These are phyloP conservation scores for Scrobipalpa atriplicella DNA, from an alignment of 2,888 invertebrate species.

Conservation along the genomic window DNA sequence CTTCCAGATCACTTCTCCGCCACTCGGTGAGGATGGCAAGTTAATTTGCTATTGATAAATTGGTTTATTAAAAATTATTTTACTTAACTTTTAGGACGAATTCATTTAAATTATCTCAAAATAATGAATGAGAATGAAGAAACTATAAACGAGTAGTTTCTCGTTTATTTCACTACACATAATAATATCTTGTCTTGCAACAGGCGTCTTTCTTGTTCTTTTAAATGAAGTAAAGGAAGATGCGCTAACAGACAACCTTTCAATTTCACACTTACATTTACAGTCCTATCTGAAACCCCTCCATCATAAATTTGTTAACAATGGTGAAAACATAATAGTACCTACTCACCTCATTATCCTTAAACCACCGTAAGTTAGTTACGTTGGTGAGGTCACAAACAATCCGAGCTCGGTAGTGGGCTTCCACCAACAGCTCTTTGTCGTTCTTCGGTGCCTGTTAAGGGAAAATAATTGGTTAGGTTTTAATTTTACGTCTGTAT, in stretches of 20 bases:
- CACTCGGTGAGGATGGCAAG: constrained; percentile 36
- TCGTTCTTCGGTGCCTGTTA: constrained; percentile 52
- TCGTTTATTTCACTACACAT: too few species aligned
- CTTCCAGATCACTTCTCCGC: constrained; percentile 55
- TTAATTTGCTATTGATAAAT: constrained; percentile 35
- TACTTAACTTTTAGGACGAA: neutral
- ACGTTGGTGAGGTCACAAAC: constrained; percentile 62
- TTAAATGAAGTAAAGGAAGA: too few species aligned
- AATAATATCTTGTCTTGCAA: too few species aligned
- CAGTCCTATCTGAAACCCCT: too few species aligned
- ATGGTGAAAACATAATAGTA: too few species aligned
- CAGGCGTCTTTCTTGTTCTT: too few species aligned
- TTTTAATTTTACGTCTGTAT: neutral
- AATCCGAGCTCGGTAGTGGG: constrained; percentile 60
- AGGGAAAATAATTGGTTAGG: neutral
- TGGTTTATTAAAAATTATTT: neutral
- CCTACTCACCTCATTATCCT: constrained; percentile 66
- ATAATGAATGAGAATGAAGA: too few species aligned
- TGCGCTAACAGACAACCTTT: too few species aligned
- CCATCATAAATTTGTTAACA: too few species aligned
- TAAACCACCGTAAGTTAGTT: constrained; percentile 68
- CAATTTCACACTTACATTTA: too few species aligned
- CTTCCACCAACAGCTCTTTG: constrained; percentile 64
- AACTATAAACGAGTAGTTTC: too few species aligned
- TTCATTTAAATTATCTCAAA: neutral